Base-by-base conservation (phyloP, 2,888 invertebrate genomes). In the Boloria selene region DNA sequence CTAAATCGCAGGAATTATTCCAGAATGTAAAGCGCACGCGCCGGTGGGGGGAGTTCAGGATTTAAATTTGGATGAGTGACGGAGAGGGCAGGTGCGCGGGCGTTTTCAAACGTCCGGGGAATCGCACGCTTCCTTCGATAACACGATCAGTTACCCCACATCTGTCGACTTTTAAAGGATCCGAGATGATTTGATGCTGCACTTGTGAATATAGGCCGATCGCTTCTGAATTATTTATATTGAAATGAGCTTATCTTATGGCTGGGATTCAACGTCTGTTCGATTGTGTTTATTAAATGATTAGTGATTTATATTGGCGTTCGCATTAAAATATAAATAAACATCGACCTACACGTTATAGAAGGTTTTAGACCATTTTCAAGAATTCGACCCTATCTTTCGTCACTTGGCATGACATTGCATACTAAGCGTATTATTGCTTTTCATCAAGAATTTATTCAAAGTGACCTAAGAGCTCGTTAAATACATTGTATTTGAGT, bases 1-100 rank as follows among this genome's bases (percentile, higher is more conserved):
- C 84, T 83, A 87, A 90, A 87, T 88, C 85, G 83, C 84, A 89
- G 88, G 91, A 92, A 90, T 92, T 89, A 92, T 93, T 93, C 93
- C 93, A 93, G 92, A 93, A 92, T 92, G 86, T 87, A 87, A 83
- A 84, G 85, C 82, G 83, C 74, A 79, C 82, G 83, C 74, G 81
- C 75, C 86, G 88, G 88, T 83, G 88, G 90, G 88, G 92, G 90
- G 89, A 86, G 90, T 88, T 88, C 87, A 85, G 85, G 91, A 88
- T 92, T 91, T 92, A 91, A 92, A 87, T 92, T 91, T 91, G 91
- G 92, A 92, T 88, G 91, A 87, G 92, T 92, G 91, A 91, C 90
- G 91, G 90, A 88, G 91, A 90, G 82, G 89, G 92, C 92, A 92
- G 90, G 91, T 92, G 92, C 90, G 92, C 91, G 89, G 90, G 92